Evolutionary conservation across 2,888 invertebrate genomes (phyloP), one percentile per base, ranked within the genome.

Genomic region (Hirtodrosophila histrioides): DNA sequence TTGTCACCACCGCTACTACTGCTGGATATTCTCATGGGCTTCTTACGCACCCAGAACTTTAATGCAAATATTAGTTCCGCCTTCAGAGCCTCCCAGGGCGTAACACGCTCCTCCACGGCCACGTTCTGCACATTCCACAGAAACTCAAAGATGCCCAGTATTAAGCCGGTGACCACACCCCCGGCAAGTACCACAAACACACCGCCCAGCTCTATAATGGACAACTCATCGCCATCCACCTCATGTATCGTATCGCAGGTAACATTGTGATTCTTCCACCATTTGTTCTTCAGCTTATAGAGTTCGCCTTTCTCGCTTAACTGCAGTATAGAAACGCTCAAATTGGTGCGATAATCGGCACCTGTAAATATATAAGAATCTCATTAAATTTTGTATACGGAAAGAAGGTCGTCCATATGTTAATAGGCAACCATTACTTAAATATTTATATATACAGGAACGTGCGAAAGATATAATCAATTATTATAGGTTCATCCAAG

Each of bases 251-350:
- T 44, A 0, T 88, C 80, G 23, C 90, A 91, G 6, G 78, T 78
- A 3, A 94, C 93, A 17, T 94, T 93, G 72, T 93, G 93, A 88
- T 94, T 92, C 86, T 95, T 94, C 98, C 98, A 99, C 98, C 98
- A 99, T 88, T 95, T 96, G 55, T 95, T 94, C 92, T 98, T 98
- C 51, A 99, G 92, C 64, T 94, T 94, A 46, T 94, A 95, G 39
- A 99, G 93, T 75, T 94, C 94, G 0, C 98, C 98, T 74, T 95
- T 95, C 91, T 99, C 98, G 90, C 98, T 98, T 71, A 99, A 93
- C 91, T 95, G 95, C 17, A 99, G 92, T 40, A 99, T 96, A 0
- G 97, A 97, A 65, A 96, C 96, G 84, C 97, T 98, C 29, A 99
- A 95, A 24, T 94, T 93, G 0, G 95, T 95, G 24, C 96, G 93